Evolutionary conservation across 1,140 invertebrate species (phyloP).

Genomic region (Macrosteles quadrilineatus): DNA sequence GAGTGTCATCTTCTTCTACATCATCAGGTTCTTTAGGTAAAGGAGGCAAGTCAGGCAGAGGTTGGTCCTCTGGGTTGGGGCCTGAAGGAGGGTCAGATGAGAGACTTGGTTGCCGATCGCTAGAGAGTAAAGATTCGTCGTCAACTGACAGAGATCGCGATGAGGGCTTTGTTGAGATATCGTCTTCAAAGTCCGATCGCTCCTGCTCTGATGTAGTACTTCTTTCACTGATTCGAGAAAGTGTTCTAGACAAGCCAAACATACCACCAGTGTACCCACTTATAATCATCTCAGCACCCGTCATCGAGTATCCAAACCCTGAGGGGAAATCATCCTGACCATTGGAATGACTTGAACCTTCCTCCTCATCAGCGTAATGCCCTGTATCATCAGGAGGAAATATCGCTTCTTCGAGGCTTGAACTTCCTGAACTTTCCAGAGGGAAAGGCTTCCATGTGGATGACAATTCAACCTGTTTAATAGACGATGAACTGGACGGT

Average conservation of each 20-base stretch:
- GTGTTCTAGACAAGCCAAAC: conserved; percentile 69
- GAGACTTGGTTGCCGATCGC: conserved; percentile 80
- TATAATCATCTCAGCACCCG: conserved; percentile 64
- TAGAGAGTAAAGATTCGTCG: conserved; percentile 78
- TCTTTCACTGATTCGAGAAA: conserved; percentile 82
- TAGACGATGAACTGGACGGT: conserved; percentile 40
- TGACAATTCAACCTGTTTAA: conserved; percentile 39
- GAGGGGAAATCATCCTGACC: conserved; percentile 71
- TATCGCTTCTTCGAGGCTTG: conserved; percentile 79
- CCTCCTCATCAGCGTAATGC: conserved; percentile 53
- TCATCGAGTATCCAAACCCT: conserved; percentile 68
- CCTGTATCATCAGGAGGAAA: conserved; percentile 68
- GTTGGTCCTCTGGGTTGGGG: conserved; percentile 36
- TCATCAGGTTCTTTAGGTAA: conserved; percentile 37
- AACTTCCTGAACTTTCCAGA: conserved; percentile 75
- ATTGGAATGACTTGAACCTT: conserved; percentile 57
- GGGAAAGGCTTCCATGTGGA: conserved; percentile 80
- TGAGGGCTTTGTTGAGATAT: conserved; percentile 76
- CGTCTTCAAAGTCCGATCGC: conserved; percentile 73
- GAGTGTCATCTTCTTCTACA: too few relatives aligned
- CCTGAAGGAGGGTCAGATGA: conserved; percentile 71
- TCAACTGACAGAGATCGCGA: conserved; percentile 77
- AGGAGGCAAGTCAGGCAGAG: conserved; percentile 42
- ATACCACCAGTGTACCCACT: conserved; percentile 63
- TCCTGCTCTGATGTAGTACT: conserved; percentile 84